Evolutionary conservation across 2,113 vertebrate species (phyloP).

Genomic region (Anser brachyrhynchus): DNA sequence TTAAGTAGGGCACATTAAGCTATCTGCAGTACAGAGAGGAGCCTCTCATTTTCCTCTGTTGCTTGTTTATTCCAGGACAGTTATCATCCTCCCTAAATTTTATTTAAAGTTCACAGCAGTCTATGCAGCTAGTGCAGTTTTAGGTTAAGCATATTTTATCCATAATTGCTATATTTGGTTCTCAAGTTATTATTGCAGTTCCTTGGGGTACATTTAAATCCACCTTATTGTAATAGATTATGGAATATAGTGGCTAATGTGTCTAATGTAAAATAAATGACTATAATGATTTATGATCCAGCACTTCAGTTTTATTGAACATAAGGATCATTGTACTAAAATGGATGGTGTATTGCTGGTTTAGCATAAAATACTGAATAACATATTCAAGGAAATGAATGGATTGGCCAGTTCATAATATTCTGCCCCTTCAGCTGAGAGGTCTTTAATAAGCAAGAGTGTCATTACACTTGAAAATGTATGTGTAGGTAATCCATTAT

Average conservation of each 20-base stretch:
- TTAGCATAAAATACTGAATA: slow-evolving; percentile 90
- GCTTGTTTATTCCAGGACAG: slow-evolving; percentile 61
- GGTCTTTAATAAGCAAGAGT: slow-evolving; percentile 87
- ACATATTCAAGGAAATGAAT: slow-evolving; percentile 87
- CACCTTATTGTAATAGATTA: slow-evolving; percentile 89
- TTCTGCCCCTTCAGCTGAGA: slow-evolving; percentile 85
- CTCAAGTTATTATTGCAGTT: slow-evolving; percentile 85
- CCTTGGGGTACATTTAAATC: slow-evolving; percentile 89
- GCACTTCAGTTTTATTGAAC: slow-evolving; percentile 89
- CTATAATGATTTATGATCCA: slow-evolving; percentile 87
- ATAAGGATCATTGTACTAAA: slow-evolving; percentile 90
- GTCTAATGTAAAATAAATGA: slow-evolving; percentile 89
- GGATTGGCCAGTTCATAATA: slow-evolving; percentile 87
- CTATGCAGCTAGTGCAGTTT: slow-evolving; percentile 79
- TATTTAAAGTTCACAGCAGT: slow-evolving; percentile 79
- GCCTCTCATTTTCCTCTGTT: not conserved
- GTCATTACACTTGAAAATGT: slow-evolving; percentile 87
- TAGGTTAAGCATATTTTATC: slow-evolving; percentile 88
- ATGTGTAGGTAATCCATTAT: slow-evolving; percentile 82
- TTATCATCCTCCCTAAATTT: slow-evolving; percentile 71
- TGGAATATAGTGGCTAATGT: slow-evolving; percentile 88
- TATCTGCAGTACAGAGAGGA: not conserved
- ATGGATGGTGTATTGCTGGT: slow-evolving; percentile 88
- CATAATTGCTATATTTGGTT: slow-evolving; percentile 87
- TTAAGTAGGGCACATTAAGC: not conserved